phyloP scores from a whole-genome alignment of 2,888 invertebrate species.

The Heliconius sara region DNA sequence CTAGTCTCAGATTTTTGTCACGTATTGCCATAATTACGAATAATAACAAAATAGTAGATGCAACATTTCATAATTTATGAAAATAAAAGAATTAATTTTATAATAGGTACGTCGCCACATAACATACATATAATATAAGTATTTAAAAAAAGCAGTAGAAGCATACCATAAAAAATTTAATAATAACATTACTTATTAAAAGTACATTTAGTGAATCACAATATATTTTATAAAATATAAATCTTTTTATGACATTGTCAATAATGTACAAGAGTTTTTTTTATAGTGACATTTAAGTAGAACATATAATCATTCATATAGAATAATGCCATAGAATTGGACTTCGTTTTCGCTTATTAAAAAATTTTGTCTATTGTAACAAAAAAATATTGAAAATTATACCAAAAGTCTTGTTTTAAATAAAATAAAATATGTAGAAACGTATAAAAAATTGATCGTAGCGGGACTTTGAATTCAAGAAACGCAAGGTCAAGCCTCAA shows the following conservation, averaged over 20 bases:
- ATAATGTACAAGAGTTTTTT: conserved; percentile 5
- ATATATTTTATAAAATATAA: conserved; percentile 39
- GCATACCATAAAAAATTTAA: conserved; percentile 72
- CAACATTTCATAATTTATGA: background rate
- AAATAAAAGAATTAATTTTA: background rate
- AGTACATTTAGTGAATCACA: conserved; percentile 42
- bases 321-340: background rate
- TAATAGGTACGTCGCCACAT: too few species aligned
- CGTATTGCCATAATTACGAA: background rate
- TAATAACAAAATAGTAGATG: background rate
- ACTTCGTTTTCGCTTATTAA: background rate
- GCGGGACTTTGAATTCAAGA: background rate
- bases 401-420: background rate
- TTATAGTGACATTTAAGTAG: conserved; percentile 17
- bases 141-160: background rate
- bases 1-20: background rate
- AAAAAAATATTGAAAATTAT: background rate
- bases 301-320: background rate
- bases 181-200: conserved; percentile 72
- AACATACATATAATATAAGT: conserved; percentile 1
- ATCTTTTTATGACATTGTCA: conserved; percentile 38
- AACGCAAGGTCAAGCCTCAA: too few species aligned
- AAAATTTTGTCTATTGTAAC: conserved; percentile 2
- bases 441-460: background rate
- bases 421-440: background rate